Base-by-base conservation (phyloP, 2,797 vertebrate genomes). In the Myotis pilosus region DNA sequence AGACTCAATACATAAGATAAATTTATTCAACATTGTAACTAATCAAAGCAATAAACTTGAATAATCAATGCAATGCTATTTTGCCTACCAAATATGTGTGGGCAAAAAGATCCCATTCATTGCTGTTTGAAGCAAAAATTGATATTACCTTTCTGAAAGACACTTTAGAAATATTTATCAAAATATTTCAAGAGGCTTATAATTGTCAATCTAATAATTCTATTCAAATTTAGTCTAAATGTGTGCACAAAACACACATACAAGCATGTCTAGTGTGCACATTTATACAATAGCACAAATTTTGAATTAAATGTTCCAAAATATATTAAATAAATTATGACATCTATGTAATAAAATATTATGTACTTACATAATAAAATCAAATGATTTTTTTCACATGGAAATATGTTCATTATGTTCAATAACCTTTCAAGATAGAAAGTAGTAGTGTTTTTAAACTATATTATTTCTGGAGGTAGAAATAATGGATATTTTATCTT, bases 261-360 rank as follows among this genome's bases (percentile, higher is more conserved):
- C 5, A 72, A 51, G 17, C 0, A 71, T 57, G 2, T 60, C 10
- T 85, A 33, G 57, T 75, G 86, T 74, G 25, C 3, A 78, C 2
- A 69, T 74, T 55, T 74, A n/a, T 69, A 60, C 19, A 85, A 60
- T 51, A 78, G 68, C 15, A 85, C 19, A 80, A 28, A 87, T 71
- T 74, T 75, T n/a, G 4, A 91, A 82, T 76, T 66, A 66, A 92
- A 72, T 76, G 5, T 44, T 17, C 1, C 12, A 68, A 6, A 81
- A 16, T 62, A 92, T 19, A 78, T 81, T 55, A 81, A 94, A 81
- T 75, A 81, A 76, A 74, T 88, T 91, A 41, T 93, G 17, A 66
- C 3, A 68, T 13, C 2, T 20, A 64, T 68, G 33, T 36, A 66
- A 78, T 91, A 82, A 60, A 60, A 12, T 82, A 76, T 33, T 72